These are phyloP conservation scores for Dendrolimus punctatus DNA, from an alignment of 1,140 invertebrate species.

Conservation along the genomic window DNA sequence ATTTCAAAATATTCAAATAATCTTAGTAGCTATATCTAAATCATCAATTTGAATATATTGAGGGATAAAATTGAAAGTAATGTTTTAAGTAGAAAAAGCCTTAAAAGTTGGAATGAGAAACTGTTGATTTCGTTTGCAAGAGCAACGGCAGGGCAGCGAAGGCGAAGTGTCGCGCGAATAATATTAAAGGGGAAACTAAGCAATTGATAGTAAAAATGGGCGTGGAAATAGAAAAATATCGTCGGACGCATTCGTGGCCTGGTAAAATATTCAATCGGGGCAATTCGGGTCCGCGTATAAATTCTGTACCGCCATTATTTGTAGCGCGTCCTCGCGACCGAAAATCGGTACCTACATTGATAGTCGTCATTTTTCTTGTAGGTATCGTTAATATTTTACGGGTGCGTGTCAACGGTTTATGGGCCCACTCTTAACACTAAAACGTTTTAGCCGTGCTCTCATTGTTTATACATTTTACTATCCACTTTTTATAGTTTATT, in stretches of 20 bases:
- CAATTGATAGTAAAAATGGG: conserved; percentile 67
- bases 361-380: conserved; percentile 67
- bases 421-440: conserved; percentile 68
- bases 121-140: conserved; percentile 3
- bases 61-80: too few relatives aligned
- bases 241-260: conserved; percentile 59
- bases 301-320: conserved; percentile 64
- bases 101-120: too few relatives aligned
- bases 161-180: conserved; percentile 35
- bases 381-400: conserved; percentile 69
- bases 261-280: conserved; percentile 70
- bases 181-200: conserved; percentile 66
- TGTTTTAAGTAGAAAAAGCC: too few relatives aligned
- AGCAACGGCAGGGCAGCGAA: conserved; percentile 6
- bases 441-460: conserved; percentile 65
- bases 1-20: too few relatives aligned
- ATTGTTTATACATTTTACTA: conserved; percentile 69
- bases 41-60: too few relatives aligned
- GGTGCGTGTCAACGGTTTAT: conserved; percentile 67
- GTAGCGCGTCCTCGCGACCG: conserved; percentile 59
- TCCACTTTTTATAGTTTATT: conserved; percentile 63
- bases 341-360: conserved; percentile 64
- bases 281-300: conserved; percentile 67
- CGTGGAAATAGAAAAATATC: conserved; percentile 66
- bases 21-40: too few relatives aligned